A percentile compares a stretch with the other conserved stretches of the same genome.
Evolutionary conservation across 2,888 invertebrate species (phyloP).

Genomic region (Sphaerophoria rueppellii): DNA sequence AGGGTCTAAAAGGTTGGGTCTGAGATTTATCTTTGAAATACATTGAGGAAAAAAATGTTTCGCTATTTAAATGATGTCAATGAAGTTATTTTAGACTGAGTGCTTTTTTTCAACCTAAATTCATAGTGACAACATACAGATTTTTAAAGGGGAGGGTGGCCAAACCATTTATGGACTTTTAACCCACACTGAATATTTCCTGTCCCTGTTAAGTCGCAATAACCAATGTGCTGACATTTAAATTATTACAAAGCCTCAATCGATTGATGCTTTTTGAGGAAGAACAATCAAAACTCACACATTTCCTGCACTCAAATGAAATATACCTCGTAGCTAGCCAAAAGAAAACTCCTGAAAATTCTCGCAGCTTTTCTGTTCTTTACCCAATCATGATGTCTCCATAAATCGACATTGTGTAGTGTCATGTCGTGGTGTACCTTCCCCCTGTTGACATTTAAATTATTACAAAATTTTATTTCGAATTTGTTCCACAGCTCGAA

Average conservation of each 20-base stretch:
- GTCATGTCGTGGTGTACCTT: slow-evolving; percentile 2
- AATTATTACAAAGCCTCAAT: too few species aligned
- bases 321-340: not conserved
- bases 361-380: slow-evolving; percentile 21
- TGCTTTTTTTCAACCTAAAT: slow-evolving; percentile 28
- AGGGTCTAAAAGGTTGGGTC: slow-evolving; percentile 36
- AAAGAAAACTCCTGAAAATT: slow-evolving; percentile 11
- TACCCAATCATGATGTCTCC: slow-evolving; percentile 58
- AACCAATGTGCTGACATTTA: too few species aligned
- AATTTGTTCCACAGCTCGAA: slow-evolving; percentile 58
- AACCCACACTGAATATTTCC: too few species aligned
- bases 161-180: too few species aligned
- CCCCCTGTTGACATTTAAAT: slow-evolving; percentile 63
- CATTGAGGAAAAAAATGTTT: slow-evolving; percentile 45
- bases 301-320: too few species aligned
- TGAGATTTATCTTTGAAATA: slow-evolving; percentile 41
- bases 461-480: slow-evolving; percentile 67
- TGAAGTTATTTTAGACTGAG: slow-evolving; percentile 6
- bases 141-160: too few species aligned
- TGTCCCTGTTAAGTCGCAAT: too few species aligned
- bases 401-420: slow-evolving; percentile 22
- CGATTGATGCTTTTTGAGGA: too few species aligned
- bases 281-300: too few species aligned
- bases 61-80: not conserved
- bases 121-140: not conserved